Conservation (phyloP, 2,797 vertebrate genomes). For the Hapalemur alaotrensis region DNA sequence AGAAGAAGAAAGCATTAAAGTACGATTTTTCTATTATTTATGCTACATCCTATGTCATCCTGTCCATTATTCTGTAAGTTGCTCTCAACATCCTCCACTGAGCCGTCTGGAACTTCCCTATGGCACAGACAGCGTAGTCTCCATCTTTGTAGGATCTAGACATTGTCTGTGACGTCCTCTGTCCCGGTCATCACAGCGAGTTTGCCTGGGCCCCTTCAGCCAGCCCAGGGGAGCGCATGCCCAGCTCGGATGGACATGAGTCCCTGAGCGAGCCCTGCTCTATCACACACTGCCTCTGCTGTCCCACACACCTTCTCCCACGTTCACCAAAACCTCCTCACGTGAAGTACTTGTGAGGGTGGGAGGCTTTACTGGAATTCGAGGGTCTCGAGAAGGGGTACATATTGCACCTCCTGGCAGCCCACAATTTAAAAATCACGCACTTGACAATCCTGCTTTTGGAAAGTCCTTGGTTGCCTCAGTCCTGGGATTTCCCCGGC, state of each 20-base stretch:
- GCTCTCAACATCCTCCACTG: fast-evolving
- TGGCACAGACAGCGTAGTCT: background rate
- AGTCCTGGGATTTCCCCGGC: background rate
- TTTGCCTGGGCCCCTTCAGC: too few relatives aligned
- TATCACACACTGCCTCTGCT: background rate
- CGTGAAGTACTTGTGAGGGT: background rate
- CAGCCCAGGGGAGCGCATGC: background rate
- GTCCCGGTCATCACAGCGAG: background rate
- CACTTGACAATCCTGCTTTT: background rate
- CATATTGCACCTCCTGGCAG: background rate
- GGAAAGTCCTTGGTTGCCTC: background rate
- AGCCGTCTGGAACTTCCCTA: background rate
- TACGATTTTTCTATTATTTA: background rate
- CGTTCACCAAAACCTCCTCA: background rate
- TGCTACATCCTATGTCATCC: background rate
- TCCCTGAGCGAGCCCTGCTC: background rate
- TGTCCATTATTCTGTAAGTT: background rate
- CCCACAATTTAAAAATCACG: background rate
- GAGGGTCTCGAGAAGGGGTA: background rate
- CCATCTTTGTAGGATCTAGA: background rate
- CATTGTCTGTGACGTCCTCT: background rate
- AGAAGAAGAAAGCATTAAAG: background rate
- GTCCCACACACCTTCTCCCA: background rate
- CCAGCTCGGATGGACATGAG: background rate
- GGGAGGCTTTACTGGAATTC: background rate